Evolutionary conservation across 2,888 invertebrate genomes (phyloP), one percentile per base, ranked within the genome.

Genomic region (Acanthosepion lycidas): DNA sequence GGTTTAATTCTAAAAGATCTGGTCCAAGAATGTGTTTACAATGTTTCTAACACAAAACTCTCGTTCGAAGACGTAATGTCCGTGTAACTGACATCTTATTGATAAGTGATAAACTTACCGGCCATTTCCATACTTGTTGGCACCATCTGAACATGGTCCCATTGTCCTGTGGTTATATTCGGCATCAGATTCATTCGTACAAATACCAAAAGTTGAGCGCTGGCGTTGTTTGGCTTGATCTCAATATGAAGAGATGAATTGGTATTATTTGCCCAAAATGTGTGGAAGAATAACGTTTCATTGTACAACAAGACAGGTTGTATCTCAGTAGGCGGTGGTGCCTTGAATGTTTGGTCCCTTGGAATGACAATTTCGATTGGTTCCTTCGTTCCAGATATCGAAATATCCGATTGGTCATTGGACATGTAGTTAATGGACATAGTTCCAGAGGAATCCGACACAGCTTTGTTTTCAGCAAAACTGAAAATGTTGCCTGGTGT

Each of bases 281-380:
- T 94, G 92, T 95, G 95, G 94, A 95, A 95, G 94, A 95, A 95
- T 42, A 95, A 94, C 59, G 93, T 93, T 20, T 93, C 93, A 9
- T 93, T 93, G 49, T 93, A 53, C 28, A 93, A 28, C 49, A 93
- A 93, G 26, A 93, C 91, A 20, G 95, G 94, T 9, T 92, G 49
- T 28, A 94, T 94, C 42, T 95, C 94, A 9, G 55, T 91, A 0
- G 95, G 95, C 18, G 93, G 93, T 5, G 94, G 93, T n/a, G 51
- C 49, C 28, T 93, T 93, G 59, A 93, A 95, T 92, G 95, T 95
- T 48, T 49, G 59, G 51, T 96, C 96, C 26, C 96, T 94, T 0
- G 96, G 96, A 20, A 97, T 96, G n/a, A 64, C 92, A 42, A 97
- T 95, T 91, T 95, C 95, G 55, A 97, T 95, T 6, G 96, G 96